These are phyloP conservation scores for Diarsia dahlii DNA, from an alignment of 2,888 invertebrate species.

Conservation along the genomic window DNA sequence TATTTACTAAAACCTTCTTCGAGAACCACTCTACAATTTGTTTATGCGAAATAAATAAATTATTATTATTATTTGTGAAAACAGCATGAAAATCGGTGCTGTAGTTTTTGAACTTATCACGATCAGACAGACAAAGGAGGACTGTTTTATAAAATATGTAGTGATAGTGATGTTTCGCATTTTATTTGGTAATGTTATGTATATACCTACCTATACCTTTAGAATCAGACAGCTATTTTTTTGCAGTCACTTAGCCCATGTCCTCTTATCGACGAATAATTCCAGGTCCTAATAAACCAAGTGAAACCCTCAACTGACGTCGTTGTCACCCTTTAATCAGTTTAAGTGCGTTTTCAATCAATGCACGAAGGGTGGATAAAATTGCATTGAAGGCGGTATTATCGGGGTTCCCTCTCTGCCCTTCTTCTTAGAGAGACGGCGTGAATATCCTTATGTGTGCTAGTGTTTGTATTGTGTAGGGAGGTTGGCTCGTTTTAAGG, in stretches of 20 bases:
- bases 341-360: constrained; percentile 36
- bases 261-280: not conserved
- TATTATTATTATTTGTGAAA: too few species aligned
- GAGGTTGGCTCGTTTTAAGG: not conserved
- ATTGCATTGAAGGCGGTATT: constrained; percentile 45
- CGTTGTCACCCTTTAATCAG: constrained; percentile 42
- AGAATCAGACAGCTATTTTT: too few species aligned
- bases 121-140: too few species aligned
- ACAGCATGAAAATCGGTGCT: too few species aligned
- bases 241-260: not conserved
- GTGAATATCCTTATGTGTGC: constrained; percentile 41
- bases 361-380: constrained; percentile 29
- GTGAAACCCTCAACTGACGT: constrained; percentile 1
- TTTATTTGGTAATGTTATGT: too few species aligned
- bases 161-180: too few species aligned
- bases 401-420: constrained; percentile 16
- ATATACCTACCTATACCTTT: too few species aligned
- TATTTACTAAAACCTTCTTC: too few species aligned
- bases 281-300: not conserved
- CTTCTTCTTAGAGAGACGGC: constrained; percentile 42
- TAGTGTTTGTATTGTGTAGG: not conserved
- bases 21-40: too few species aligned
- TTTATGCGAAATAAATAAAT: too few species aligned
- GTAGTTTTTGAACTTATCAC: too few species aligned
- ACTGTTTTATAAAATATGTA: too few species aligned